Percentiles rank a stretch among this genome's conserved stretches.
These are phyloP conservation scores for Amblyornis subalaris DNA, from an alignment of 2,113 vertebrate species.

Conservation along the genomic window DNA sequence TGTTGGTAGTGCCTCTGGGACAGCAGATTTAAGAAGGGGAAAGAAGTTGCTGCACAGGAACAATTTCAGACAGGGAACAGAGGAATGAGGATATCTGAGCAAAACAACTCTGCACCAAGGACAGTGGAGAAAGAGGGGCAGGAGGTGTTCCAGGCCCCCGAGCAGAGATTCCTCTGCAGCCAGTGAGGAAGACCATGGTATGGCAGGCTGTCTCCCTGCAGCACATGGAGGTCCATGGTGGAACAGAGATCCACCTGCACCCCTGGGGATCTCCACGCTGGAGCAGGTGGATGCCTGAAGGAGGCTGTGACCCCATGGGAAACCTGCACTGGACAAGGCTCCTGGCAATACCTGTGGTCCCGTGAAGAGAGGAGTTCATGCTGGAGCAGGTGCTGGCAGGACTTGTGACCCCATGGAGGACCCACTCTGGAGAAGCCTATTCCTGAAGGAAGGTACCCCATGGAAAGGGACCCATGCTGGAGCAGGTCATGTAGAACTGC, in stretches of 20 bases:
- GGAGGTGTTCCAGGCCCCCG: rapidly evolving
- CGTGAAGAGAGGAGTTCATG: neutral
- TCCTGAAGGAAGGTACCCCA: neutral
- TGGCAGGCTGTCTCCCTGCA: neutral
- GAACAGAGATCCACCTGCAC: neutral
- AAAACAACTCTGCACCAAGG: neutral
- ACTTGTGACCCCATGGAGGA: too few relatives aligned
- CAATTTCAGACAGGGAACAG: neutral
- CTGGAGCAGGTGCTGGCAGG: neutral
- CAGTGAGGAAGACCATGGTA: rapidly evolving
- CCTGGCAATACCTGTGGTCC: neutral
- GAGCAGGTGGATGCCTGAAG: neutral
- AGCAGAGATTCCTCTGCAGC: neutral
- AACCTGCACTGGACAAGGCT: neutral
- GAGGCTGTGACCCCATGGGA: neutral
- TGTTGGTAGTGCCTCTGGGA: neutral
- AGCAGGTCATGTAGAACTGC: neutral
- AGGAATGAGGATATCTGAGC: neutral
- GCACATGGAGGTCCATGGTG: neutral
- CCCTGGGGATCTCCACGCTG: neutral
- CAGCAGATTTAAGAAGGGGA: neutral
- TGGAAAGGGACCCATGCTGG: neutral
- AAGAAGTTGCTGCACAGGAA: neutral
- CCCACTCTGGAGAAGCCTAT: neutral
- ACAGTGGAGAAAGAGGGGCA: neutral